Base-by-base conservation (phyloP, 2,113 vertebrate genomes). In the Rhipidura dahli region DNA sequence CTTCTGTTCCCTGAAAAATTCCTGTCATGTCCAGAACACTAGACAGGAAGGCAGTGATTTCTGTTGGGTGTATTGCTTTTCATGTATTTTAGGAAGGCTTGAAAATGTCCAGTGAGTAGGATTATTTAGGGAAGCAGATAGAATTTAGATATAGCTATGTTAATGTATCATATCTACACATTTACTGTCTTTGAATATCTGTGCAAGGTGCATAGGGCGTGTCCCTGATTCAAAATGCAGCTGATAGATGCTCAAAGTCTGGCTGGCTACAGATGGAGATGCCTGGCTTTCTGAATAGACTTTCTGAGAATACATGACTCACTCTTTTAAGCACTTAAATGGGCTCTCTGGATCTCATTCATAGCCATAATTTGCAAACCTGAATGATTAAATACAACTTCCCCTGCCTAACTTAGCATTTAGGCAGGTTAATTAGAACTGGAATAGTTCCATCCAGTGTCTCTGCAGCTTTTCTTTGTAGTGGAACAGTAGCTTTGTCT, bases 351-450 rank as follows among this genome's bases (percentile, higher is more conserved):
- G n/a, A 85, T 87, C 75, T 72, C 57, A 61, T 76, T 91, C 71
- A 59, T 49, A 65, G 66, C 24, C 35, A 51, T 70, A 81, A 94
- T 90, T 92, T 93, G 64, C 60, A 86, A 93, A 86, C 8, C 13
- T 44, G 39, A 90, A 65, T 83, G 42, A 77, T 83, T 94, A 93
- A 90, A 78, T 81, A n/a, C 28, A 91, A 57, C 13, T 53, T 28
- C 19, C 11, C 8, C 37, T 0, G 0, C 24, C 44, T 69, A 76
- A 90, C 88, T 94, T 90, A 88, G 42, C 83, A 70, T 88, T 87
- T 86, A 76, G 84, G 37, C 35, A 93, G 37, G 37, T 79, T 93
- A 93, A 90, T 91, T 95, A 87, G 45, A 78, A 45, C 31, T 68
- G 42, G 66, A 83, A 56, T 83, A 84, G 37, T 73, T 93, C 76